phyloP scores from a whole-genome alignment of 35 echinoderm and acorn worm species.

The Ophiothrix spiculata region DNA sequence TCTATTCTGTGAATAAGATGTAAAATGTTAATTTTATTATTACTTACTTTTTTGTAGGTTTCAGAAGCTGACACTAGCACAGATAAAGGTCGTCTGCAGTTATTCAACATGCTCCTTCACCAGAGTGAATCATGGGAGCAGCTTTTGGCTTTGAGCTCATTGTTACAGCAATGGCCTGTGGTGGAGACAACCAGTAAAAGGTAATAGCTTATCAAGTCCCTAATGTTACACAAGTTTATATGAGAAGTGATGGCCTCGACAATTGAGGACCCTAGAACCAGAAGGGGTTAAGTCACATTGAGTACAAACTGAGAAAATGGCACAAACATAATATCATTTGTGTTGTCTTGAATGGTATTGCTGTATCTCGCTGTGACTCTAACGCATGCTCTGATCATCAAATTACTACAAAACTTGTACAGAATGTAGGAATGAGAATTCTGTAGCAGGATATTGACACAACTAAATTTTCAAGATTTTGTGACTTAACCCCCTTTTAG shows the following conservation, averaged over 20 bases:
- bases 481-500: too few relatives aligned
- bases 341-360: too few relatives aligned
- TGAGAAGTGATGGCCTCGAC: not conserved
- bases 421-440: too few relatives aligned
- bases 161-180: conserved; percentile 72
- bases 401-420: too few relatives aligned
- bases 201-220: conserved; percentile 4
- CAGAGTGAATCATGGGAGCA: conserved; percentile 43
- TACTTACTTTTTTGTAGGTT: not conserved
- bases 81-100: conserved; percentile 5
- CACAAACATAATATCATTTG: too few relatives aligned
- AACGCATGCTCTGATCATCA: too few relatives aligned
- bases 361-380: too few relatives aligned
- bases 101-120: conserved; percentile 48
- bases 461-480: too few relatives aligned
- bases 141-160: conserved; percentile 34
- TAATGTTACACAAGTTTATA: not conserved
- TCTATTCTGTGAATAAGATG: not conserved
- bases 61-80: conserved; percentile 29
- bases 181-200: conserved; percentile 37
- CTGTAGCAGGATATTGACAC: too few relatives aligned
- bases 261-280: too few relatives aligned
- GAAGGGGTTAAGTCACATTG: too few relatives aligned
- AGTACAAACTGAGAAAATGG: too few relatives aligned
- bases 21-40: not conserved